Percentiles rank a stretch among this genome's conserved stretches.
phyloP scores from a whole-genome alignment of 2,113 vertebrate genomes.

The Pholis gunnellus region DNA sequence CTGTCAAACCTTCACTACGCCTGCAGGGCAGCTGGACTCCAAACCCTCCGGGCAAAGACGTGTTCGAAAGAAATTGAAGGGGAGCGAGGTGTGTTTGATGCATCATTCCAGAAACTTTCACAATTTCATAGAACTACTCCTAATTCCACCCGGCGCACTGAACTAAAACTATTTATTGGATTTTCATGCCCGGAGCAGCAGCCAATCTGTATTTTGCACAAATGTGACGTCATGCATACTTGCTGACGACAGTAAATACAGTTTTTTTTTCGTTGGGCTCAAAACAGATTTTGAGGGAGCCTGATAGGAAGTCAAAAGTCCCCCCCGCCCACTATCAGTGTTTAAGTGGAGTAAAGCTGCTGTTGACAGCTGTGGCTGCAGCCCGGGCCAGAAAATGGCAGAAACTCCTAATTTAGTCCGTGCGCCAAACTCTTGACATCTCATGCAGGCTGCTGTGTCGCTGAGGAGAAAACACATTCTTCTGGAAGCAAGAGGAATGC shows the following conservation, averaged over 20 bases:
- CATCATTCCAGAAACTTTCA: conserved; percentile 23
- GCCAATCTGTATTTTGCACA: not conserved
- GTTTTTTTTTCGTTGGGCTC: not conserved
- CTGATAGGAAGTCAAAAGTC: conserved; percentile 23
- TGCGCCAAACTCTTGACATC: conserved; percentile 37
- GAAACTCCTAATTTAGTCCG: conserved; percentile 47
- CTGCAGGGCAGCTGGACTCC: conserved; percentile 19
- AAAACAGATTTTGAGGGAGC: not conserved
- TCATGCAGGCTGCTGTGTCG: conserved; percentile 51
- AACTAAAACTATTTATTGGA: conserved; percentile 3
- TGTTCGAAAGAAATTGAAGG: conserved; percentile 13
- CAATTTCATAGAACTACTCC: not conserved
- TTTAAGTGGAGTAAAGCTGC: conserved; percentile 10
- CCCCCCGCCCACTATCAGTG: not conserved
- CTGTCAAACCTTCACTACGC: conserved; percentile 20
- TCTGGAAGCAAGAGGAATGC: conserved; percentile 30
- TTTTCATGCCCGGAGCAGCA: not conserved
- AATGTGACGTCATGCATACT: not conserved
- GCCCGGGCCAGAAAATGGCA: conserved; percentile 21
- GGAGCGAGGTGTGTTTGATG: conserved; percentile 19
- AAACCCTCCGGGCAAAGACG: conserved; percentile 20
- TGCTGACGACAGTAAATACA: not conserved
- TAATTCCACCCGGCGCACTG: not conserved
- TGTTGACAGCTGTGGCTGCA: conserved; percentile 5
- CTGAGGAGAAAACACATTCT: conserved; percentile 37